Conservation (phyloP, 2,113 vertebrate species). For the Megatriorchis doriae region DNA sequence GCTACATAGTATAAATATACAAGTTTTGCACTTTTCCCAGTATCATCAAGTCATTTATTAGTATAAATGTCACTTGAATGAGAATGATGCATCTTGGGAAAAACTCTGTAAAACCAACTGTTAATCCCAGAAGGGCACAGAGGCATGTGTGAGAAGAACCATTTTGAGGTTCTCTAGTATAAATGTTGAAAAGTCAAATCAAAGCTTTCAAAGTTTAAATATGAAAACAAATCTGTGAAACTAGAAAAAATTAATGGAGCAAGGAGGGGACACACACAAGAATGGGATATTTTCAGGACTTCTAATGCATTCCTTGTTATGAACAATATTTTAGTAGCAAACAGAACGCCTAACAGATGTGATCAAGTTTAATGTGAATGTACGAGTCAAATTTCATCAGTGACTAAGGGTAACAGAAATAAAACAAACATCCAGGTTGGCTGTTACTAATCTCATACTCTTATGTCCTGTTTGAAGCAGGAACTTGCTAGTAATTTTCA, state of each 20-base stretch:
- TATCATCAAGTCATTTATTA: background rate
- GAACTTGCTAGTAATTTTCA: background rate
- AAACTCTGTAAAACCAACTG: background rate
- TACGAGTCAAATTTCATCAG: background rate
- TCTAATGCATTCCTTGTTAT: background rate
- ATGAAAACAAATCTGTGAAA: background rate
- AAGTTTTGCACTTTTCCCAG: background rate
- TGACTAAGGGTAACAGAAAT: background rate
- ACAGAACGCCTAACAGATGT: constrained; percentile 13
- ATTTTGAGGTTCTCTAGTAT: background rate
- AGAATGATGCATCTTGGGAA: background rate
- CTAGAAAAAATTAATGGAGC: background rate
- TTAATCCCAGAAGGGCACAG: background rate
- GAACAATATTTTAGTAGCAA: background rate
- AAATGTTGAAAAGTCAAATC: background rate
- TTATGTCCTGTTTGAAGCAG: rapidly evolving
- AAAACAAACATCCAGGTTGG: background rate
- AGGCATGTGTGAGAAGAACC: background rate
- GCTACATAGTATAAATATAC: rapidly evolving
- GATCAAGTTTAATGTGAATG: rapidly evolving
- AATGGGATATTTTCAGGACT: background rate
- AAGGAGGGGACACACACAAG: background rate
- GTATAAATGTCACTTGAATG: background rate
- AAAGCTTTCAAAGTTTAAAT: background rate
- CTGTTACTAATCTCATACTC: background rate